Evolutionary conservation across 2,888 invertebrate genomes (phyloP), one percentile per base, ranked within the genome.

Genomic region (Drosophila tanythrix): DNA sequence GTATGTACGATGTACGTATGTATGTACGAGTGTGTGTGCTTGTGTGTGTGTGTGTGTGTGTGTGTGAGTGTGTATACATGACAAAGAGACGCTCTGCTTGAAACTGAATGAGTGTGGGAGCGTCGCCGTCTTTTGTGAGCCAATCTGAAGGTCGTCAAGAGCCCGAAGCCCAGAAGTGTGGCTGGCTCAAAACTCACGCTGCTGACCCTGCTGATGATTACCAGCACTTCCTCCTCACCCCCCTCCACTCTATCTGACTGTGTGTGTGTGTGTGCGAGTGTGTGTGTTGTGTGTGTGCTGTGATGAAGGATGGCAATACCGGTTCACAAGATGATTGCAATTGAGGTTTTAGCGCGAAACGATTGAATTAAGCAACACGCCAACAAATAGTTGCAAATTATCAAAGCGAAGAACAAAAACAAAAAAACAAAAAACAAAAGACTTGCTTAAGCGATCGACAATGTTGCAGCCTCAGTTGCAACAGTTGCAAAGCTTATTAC

Each of bases 111-210:
- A 74, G 74, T 77, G 77, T 77, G 77, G 77, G 77, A 77, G 76
- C 79, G 78, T 69, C 60, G 79, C 79, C 59, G 46, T 76, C 78
- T 77, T 70, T 78, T 73, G 74, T 78, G 78, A 62, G 79, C 70
- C 79, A 77, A 74, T 79, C 79, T 77, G 77, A 77, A 77, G 77
- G 77, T 77, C 77, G 79, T 77, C 79, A 74, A 77, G 77, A 46
- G 46, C 74, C 74, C 77, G 57, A 74, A 65, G 66, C 53, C 62
- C 74, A 46, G 52, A 70, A 63, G 56, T 74, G 58, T 56, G 48
- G 60, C 62, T 65, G 46, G 46, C 46, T 46, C 38, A 62, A 53
- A 27, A 46, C 57, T 56, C 27, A 25, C 27, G n/a, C 38, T n/a
- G 29, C 61, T 57, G 56, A 46, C 46, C 46, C 46, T 46, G 46